These are phyloP conservation scores for Marisa cornuarietis DNA, from an alignment of 1,140 invertebrate species.

Conservation along the genomic window DNA sequence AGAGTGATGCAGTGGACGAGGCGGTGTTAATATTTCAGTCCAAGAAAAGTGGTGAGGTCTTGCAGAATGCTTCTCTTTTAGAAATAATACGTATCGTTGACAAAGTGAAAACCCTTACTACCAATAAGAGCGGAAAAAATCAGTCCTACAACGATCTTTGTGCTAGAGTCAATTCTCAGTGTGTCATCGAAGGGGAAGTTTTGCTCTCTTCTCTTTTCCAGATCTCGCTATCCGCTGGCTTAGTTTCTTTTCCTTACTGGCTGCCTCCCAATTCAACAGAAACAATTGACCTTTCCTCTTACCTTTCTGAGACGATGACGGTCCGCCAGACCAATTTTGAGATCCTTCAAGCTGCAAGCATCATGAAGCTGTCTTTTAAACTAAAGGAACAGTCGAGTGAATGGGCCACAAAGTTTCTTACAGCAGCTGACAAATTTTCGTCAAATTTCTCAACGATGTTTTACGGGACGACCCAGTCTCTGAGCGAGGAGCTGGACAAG, in stretches of 20 bases:
- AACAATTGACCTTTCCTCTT: neutral
- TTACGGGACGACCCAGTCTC: slow-evolving; percentile 35
- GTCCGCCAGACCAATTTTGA: neutral
- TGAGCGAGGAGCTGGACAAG: slow-evolving; percentile 38
- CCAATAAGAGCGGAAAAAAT: neutral
- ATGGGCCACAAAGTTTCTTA: slow-evolving; percentile 6
- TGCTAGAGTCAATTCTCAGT: neutral
- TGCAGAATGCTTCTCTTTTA: too few species aligned
- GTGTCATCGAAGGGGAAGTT: neutral
- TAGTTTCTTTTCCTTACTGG: slow-evolving; percentile 12
- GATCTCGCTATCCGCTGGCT: neutral
- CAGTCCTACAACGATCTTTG: neutral
- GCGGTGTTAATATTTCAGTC: too few species aligned
- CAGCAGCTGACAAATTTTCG: neutral
- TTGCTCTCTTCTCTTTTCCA: neutral
- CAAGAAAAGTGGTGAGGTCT: too few species aligned
- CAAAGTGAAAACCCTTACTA: too few species aligned
- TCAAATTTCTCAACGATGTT: slow-evolving; percentile 17
- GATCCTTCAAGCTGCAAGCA: slow-evolving; percentile 7
- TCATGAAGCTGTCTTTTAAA: slow-evolving; percentile 11
- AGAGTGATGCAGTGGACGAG: too few species aligned
- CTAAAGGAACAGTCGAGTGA: neutral
- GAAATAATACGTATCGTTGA: too few species aligned
- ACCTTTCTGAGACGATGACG: neutral
- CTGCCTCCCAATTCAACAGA: neutral